phyloP scores from a whole-genome alignment of 2,888 invertebrate genomes.

The Drosophila mimetica region DNA sequence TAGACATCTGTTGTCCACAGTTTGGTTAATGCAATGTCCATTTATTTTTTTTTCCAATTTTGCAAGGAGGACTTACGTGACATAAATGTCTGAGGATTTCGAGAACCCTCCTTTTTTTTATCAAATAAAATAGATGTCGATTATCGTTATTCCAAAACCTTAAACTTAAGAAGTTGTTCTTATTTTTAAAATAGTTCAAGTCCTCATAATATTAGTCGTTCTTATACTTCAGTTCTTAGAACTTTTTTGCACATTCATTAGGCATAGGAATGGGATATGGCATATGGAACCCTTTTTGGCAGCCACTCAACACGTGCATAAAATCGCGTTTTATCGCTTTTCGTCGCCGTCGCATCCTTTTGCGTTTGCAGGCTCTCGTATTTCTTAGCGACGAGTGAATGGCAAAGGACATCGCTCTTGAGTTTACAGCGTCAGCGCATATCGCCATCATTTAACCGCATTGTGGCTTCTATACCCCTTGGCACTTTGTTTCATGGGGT shows the following conservation, averaged over 20 bases:
- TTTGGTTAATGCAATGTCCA: conserved; percentile 3
- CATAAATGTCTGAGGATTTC: neutral
- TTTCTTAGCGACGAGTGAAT: conserved; percentile 68
- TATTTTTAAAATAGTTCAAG: too few relatives aligned
- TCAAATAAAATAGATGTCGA: neutral
- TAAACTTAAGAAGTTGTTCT: too few relatives aligned
- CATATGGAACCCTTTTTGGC: conserved; percentile 5
- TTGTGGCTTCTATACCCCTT: conserved; percentile 40
- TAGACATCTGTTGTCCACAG: conserved; percentile 19
- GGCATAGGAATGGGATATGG: neutral
- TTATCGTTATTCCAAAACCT: neutral
- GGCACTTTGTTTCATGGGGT: conserved; percentile 17
- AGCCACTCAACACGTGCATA: conserved; percentile 66
- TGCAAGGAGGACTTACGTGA: neutral
- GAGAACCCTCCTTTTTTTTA: neutral
- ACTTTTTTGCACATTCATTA: neutral
- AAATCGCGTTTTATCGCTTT: conserved; percentile 74
- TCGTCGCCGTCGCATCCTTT: conserved; percentile 59
- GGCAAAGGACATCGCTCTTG: conserved; percentile 72
- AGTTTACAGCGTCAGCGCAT: conserved; percentile 50
- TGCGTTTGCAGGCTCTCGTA: conserved; percentile 47
- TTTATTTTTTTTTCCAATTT: neutral
- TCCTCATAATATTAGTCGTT: too few relatives aligned
- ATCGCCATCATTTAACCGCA: conserved; percentile 41
- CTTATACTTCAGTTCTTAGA: neutral